A percentile compares a stretch with the other conserved stretches of the same genome.
Evolutionary conservation across 2,113 vertebrate genomes (phyloP).

Genomic region (Entelurus aequoreus): DNA sequence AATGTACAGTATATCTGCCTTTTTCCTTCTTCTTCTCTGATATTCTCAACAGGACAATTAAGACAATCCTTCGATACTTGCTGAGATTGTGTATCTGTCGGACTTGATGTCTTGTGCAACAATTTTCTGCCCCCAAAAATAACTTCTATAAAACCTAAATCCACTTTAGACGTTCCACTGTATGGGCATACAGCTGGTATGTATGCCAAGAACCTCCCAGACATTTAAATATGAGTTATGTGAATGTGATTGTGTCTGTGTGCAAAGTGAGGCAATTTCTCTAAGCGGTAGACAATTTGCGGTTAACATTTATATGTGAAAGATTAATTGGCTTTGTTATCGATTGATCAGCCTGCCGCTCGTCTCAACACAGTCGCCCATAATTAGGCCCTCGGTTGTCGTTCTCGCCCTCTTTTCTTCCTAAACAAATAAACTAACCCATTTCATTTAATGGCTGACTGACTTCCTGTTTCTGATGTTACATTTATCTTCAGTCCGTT

Average conservation of each 20-base stretch:
- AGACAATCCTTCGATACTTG: too few species aligned
- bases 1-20: too few species aligned
- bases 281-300: conserved; percentile 23
- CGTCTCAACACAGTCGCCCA: conserved; percentile 15
- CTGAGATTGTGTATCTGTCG: too few species aligned
- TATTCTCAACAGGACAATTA: too few species aligned
- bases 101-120: too few species aligned
- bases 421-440: conserved; percentile 34
- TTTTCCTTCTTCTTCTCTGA: too few species aligned
- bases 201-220: conserved; percentile 25
- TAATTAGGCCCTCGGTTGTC: conserved; percentile 20
- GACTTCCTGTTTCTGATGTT: conserved; percentile 16
- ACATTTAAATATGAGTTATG: background rate
- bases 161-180: too few species aligned
- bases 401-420: conserved; percentile 14
- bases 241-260: conserved; percentile 1
- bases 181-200: conserved; percentile 10
- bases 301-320: conserved; percentile 30
- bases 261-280: conserved; percentile 20
- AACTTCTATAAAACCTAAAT: too few species aligned
- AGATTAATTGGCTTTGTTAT: conserved; percentile 19
- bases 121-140: too few species aligned
- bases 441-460: conserved; percentile 29
- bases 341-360: conserved; percentile 31
- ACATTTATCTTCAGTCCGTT: background rate